Conservation (phyloP, 1,140 invertebrate genomes). For the Diachasmimorpha longicaudata region DNA sequence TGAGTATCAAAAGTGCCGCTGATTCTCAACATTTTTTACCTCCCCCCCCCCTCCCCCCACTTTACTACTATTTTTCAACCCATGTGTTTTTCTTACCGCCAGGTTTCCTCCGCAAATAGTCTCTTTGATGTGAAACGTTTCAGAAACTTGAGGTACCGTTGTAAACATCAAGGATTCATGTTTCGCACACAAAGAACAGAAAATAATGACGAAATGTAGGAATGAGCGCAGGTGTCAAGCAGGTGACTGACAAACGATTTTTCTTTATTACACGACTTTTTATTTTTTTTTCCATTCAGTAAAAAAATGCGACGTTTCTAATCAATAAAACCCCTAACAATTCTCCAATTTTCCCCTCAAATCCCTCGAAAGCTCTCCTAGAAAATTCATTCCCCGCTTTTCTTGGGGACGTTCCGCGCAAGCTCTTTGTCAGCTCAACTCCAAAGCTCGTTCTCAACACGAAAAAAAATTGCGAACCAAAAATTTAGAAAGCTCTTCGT, state of each 20-base stretch:
- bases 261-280: neutral
- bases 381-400: no score
- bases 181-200: neutral
- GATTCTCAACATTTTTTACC: neutral
- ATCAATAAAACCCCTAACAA: no score
- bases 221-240: neutral
- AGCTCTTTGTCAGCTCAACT: no score
- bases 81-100: constrained; percentile 1
- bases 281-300: neutral
- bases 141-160: neutral
- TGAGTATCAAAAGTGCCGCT: neutral
- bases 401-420: no score
- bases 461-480: no score
- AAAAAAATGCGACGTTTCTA: no score
- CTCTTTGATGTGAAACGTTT: constrained; percentile 12
- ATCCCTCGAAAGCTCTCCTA: no score
- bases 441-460: no score
- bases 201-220: neutral
- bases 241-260: neutral
- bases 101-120: neutral
- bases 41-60: no score
- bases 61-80: neutral
- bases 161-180: neutral
- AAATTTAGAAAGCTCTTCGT: no score
- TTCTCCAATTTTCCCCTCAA: no score